Evolutionary conservation across 2,113 vertebrate species (phyloP), one percentile per base, ranked within the genome.

Genomic region (Telmatochromis sp.): DNA sequence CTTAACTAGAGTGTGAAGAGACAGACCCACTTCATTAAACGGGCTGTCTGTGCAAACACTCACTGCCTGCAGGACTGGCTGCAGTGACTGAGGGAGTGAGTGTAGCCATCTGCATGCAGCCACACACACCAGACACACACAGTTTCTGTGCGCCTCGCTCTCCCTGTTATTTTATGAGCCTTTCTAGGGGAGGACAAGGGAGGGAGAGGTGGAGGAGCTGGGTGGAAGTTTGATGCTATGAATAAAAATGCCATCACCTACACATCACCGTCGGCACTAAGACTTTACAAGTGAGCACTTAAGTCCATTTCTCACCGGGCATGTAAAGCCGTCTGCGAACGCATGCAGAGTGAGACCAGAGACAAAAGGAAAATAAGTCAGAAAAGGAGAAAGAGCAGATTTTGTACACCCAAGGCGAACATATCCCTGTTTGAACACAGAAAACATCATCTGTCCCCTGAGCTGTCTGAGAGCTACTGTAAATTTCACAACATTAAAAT

Each of bases 11-110:
- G 90, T 90, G 91, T 89, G 89, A 90, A 86, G 87, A 92, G 87
- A 92, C 87, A 63, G 92, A 87, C 15, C 84, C 89, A 90, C 91
- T 94, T 93, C 92, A 93, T 93, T 93, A 93, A 91, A 84, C 28
- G 75, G 53, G 54, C 90, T 63, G 91, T 91, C 90, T 93, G 84
- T 2, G 89, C 89, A 88, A 91, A 91, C 91, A 85, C 83, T 42
- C 60, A 33, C 86, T 40, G 90, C 90, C 90, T 91, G 21, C 89
- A 90, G 93, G 91, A 94, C 81, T 23, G 82, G 60, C 84, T 81
- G 86, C 6, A 89, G 31, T 54, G 45, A 88, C 51, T 80, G 86
- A 91, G 53, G 7, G 80, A 84, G 4, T 19, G 75, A 84, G 68
- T 15, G 60, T 3, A 42, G 84, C 89, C 89, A 89, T 90, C 88